phyloP scores from a whole-genome alignment of 2,113 vertebrate genomes.

The Corythaeola cristata region DNA sequence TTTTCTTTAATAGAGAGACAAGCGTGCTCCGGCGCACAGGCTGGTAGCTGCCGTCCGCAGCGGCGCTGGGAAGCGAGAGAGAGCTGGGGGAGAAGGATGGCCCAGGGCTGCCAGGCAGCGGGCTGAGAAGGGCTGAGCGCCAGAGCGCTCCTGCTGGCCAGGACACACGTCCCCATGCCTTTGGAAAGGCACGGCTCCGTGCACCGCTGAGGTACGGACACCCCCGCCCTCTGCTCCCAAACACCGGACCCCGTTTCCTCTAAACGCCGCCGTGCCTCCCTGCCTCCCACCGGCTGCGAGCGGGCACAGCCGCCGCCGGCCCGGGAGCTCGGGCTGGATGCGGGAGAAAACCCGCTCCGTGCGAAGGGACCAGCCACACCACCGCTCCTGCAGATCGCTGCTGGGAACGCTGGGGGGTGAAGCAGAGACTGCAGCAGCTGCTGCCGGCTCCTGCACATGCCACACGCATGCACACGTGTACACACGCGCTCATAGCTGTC shows the following conservation, averaged over 20 bases:
- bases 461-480: neutral
- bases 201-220: neutral
- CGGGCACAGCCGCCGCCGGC: accelerated
- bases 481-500: neutral
- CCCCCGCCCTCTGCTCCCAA: neutral
- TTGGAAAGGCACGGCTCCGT: accelerated
- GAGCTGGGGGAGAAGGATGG: neutral
- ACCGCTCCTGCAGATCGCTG: neutral
- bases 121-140: neutral
- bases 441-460: accelerated
- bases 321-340: no score
- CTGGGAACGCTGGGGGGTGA: neutral
- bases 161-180: neutral
- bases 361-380: neutral
- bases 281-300: accelerated
- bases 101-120: neutral
- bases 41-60: neutral
- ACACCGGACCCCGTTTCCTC: accelerated
- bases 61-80: neutral
- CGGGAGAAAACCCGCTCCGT: neutral
- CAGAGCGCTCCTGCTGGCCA: neutral
- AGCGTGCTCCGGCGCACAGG: neutral
- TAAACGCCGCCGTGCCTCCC: neutral
- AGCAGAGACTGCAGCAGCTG: neutral
- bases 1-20: conserved; percentile 11